These are phyloP conservation scores for Triops cancriformis DNA, from an alignment of 1,140 invertebrate genomes.

Conservation along the genomic window DNA sequence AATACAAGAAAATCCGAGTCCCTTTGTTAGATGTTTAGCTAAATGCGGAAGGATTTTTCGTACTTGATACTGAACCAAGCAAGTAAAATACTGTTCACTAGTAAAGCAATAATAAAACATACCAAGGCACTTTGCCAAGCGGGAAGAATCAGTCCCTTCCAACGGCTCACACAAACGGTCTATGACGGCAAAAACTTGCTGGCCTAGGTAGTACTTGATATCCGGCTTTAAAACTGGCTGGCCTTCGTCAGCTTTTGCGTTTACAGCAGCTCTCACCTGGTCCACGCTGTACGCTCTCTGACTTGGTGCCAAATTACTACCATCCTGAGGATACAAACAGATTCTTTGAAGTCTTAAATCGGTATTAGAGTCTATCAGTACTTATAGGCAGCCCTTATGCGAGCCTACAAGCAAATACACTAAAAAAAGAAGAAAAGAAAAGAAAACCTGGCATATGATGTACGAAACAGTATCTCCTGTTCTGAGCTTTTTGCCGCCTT, in stretches of 20 bases:
- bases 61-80: no score
- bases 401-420: no score
- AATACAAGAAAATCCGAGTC: not conserved
- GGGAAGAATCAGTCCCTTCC: constrained; percentile 79
- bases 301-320: constrained; percentile 63
- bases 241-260: constrained; percentile 37
- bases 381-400: not conserved
- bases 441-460: constrained; percentile 73
- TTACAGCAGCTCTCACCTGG: constrained; percentile 63
- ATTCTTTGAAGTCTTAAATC: not conserved
- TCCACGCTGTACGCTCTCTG: constrained; percentile 91
- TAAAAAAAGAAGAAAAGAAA: not conserved
- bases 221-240: constrained; percentile 58
- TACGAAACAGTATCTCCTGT: constrained; percentile 93
- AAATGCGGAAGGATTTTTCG: no score
- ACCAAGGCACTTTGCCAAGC: constrained; percentile 84
- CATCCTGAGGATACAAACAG: constrained; percentile 46
- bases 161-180: constrained; percentile 90
- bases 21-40: not conserved
- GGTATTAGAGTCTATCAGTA: not conserved
- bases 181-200: constrained; percentile 90
- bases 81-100: constrained; percentile 11
- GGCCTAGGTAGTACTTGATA: constrained; percentile 69
- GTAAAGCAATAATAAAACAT: constrained; percentile 23
- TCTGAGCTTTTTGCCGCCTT: constrained; percentile 69